Evolutionary conservation across 2,797 vertebrate species (phyloP).

Genomic region (Schizopygopsis pylzovi): DNA sequence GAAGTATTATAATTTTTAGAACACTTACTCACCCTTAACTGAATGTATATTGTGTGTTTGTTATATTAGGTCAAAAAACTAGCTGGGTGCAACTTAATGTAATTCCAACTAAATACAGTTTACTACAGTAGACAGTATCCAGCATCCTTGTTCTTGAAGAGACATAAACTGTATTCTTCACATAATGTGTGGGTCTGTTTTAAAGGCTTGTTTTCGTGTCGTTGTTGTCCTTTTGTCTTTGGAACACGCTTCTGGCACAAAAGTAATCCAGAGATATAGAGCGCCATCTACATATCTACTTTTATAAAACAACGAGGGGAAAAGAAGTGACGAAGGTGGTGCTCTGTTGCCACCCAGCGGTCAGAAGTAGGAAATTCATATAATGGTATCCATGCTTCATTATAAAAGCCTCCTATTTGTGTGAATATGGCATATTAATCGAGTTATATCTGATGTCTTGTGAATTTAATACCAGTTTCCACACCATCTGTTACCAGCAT

Average conservation of each 20-base stretch:
- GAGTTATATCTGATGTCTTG: not conserved
- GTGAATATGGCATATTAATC: not conserved
- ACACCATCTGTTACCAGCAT: conserved; percentile 1
- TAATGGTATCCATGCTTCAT: not conserved
- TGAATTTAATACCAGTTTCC: not conserved
- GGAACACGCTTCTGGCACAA: not conserved
- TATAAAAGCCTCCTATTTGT: not conserved
- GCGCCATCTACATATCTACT: conserved; percentile 31
- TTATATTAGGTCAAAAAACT: not conserved
- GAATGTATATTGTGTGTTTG: not conserved
- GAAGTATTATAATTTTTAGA: not conserved
- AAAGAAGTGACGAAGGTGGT: not conserved
- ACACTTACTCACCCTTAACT: not conserved
- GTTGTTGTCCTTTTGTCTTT: conserved; percentile 12
- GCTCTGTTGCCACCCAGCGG: conserved; percentile 27
- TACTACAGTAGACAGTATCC: not conserved
- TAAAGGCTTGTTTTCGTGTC: conserved; percentile 1
- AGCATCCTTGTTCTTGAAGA: not conserved
- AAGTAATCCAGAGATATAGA: not conserved
- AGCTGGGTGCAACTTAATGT: not conserved
- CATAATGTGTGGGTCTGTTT: not conserved
- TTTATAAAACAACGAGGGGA: not conserved
- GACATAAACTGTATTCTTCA: not conserved
- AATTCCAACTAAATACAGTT: not conserved
- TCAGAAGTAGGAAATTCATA: not conserved